Base-by-base conservation (phyloP, 2,888 invertebrate species). In the Lottia scabra region DNA sequence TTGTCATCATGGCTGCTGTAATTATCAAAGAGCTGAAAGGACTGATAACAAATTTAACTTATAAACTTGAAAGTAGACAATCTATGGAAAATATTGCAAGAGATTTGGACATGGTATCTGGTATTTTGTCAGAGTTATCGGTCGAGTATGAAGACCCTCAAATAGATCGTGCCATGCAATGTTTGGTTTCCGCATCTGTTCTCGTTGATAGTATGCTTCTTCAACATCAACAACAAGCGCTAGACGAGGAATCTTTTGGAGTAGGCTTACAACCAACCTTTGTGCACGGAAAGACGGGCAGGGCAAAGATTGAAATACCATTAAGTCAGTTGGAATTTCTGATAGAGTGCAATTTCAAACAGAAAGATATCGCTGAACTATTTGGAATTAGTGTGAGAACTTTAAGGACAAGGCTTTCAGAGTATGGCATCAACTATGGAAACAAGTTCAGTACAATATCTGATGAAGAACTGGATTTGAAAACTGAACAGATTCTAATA, bases 391-490 rank as follows among this genome's bases (percentile, higher is more conserved):
- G 48, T 15, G 48, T 48, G 16, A 48, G 48, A 48, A 48, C 48
- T 16, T n/a, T 48, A 16, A 48, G 48, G 48, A 48, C 48, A 48
- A 48, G 48, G 48, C 48, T 48, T 48, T 10, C 48, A 15, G 48
- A 48, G 15, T 48, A 48, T 48, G 48, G 48, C 48, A 48, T 48
- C 48, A 6, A 48, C 10, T 48, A 48, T 48, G 48, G 48, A 48
- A 48, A 48, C 1, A 56, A 56, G 10, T 48, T 48, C 48, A 48
- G 48, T 48, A 48, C 48, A 48, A 48, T 48, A 48, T 48, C 48
- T 48, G 48, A 48, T 48, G 48, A 48, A 48, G 48, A 48, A 56
- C 56, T 56, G n/a, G 56, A 56, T 56, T n/a, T n/a, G 19, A 56
- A 56, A n/a, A 56, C n/a, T n/a, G 56, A 56, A 19, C 56, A 56